Evolutionary conservation across 2,888 invertebrate species (phyloP).

Genomic region (Pyrochroa serraticornis): DNA sequence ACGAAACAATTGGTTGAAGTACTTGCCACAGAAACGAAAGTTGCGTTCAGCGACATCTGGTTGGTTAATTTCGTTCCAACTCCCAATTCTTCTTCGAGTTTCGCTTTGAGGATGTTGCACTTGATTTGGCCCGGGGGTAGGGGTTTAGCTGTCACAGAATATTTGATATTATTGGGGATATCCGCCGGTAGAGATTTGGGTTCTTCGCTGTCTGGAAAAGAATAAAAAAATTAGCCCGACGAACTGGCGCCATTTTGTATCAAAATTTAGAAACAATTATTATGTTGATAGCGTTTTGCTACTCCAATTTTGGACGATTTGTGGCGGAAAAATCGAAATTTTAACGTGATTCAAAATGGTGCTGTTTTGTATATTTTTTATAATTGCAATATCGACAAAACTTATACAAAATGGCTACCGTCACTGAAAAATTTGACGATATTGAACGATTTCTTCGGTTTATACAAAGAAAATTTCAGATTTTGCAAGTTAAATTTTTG

Average conservation of each 20-base stretch:
- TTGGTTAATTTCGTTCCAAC: conserved; percentile 62
- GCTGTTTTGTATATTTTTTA: too few relatives aligned
- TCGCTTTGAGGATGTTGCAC: conserved; percentile 91
- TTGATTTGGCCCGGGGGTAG: conserved; percentile 91
- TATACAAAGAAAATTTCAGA: too few relatives aligned
- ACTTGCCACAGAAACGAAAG: conserved; percentile 80
- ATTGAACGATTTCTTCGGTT: too few relatives aligned
- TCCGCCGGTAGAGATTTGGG: conserved; percentile 52
- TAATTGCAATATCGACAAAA: too few relatives aligned
- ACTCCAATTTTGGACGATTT: too few relatives aligned
- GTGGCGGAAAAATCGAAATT: too few relatives aligned
- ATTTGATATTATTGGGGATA: conserved; percentile 55
- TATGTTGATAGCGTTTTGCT: conserved; percentile 29
- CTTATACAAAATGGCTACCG: too few relatives aligned
- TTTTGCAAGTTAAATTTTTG: too few relatives aligned
- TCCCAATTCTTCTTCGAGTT: conserved; percentile 67
- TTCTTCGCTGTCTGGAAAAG: conserved; percentile 38
- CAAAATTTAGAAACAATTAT: conserved; percentile 46
- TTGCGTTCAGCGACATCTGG: conserved; percentile 68
- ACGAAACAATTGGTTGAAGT: conserved; percentile 12
- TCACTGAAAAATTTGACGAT: too few relatives aligned
- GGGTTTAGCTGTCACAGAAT: conserved; percentile 61
- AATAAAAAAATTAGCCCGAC: conserved; percentile 37
- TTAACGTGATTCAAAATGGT: too few relatives aligned
- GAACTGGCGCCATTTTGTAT: conserved; percentile 48